Conservation (phyloP, 2,888 invertebrate species). For the Druceiella hillmani region DNA sequence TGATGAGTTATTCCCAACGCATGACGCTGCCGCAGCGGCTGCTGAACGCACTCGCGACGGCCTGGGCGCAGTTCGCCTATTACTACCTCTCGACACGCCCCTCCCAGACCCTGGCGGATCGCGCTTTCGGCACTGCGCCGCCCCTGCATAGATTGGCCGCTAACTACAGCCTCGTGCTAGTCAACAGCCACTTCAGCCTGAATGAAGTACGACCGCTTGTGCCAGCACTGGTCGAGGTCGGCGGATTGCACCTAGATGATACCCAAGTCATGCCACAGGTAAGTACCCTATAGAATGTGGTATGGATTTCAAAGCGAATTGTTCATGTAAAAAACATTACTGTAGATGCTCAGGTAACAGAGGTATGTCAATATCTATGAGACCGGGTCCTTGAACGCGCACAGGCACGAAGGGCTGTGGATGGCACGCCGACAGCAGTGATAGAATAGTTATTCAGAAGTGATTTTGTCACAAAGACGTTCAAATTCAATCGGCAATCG, state of each 20-base stretch:
- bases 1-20: slow-evolving; percentile 43
- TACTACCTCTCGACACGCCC: slow-evolving; percentile 40
- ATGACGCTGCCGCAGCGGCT: slow-evolving; percentile 49
- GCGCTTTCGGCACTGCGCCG: slow-evolving; percentile 46
- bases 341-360: no score
- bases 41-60: slow-evolving; percentile 39
- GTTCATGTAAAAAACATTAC: no score
- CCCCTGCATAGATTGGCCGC: slow-evolving; percentile 40
- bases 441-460: no score
- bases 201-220: slow-evolving; percentile 51
- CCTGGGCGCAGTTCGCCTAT: slow-evolving; percentile 39
- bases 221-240: slow-evolving; percentile 52
- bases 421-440: no score
- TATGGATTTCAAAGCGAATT: no score
- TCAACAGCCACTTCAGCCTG: slow-evolving; percentile 53
- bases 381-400: no score
- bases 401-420: no score
- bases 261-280: slow-evolving; percentile 41
- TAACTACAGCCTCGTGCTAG: slow-evolving; percentile 49
- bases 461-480: no score
- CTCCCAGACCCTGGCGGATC: slow-evolving; percentile 43
- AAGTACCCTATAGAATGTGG: slow-evolving; percentile 21
- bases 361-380: no score
- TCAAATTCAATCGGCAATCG: no score
- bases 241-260: slow-evolving; percentile 50